These are phyloP conservation scores for Mormyrus proboscirostris DNA, from an alignment of 2,797 vertebrate species.

Conservation along the genomic window DNA sequence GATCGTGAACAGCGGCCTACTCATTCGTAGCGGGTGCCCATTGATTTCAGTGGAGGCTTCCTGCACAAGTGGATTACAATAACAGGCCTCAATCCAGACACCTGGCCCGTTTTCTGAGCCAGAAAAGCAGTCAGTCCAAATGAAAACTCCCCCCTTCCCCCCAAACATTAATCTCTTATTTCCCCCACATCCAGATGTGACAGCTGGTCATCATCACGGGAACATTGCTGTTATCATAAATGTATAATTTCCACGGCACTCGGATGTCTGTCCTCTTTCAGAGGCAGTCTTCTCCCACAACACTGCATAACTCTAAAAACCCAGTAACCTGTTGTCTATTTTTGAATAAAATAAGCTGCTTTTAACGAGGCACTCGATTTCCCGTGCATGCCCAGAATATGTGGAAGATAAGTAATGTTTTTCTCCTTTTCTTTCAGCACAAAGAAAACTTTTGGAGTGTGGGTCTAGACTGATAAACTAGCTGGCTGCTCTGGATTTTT, in stretches of 20 bases:
- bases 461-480: neutral
- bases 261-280: neutral
- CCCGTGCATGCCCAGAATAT: neutral
- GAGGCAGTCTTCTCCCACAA: neutral
- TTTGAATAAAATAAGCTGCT: neutral
- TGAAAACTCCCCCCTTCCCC: neutral
- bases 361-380: neutral
- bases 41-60: neutral
- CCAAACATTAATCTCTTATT: neutral
- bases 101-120: neutral
- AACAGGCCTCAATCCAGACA: neutral
- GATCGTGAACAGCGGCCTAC: neutral
- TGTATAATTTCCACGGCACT: neutral
- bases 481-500: neutral
- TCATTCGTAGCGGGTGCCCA: neutral
- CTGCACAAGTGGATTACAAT: neutral
- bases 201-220: neutral
- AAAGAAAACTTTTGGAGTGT: neutral
- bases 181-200: neutral
- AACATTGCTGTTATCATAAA: neutral
- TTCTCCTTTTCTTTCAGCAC: neutral
- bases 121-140: neutral
- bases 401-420: neutral
- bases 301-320: neutral
- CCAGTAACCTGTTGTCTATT: neutral